These are phyloP conservation scores for Prinia subflava DNA, from an alignment of 2,113 vertebrate species.

Conservation along the genomic window DNA sequence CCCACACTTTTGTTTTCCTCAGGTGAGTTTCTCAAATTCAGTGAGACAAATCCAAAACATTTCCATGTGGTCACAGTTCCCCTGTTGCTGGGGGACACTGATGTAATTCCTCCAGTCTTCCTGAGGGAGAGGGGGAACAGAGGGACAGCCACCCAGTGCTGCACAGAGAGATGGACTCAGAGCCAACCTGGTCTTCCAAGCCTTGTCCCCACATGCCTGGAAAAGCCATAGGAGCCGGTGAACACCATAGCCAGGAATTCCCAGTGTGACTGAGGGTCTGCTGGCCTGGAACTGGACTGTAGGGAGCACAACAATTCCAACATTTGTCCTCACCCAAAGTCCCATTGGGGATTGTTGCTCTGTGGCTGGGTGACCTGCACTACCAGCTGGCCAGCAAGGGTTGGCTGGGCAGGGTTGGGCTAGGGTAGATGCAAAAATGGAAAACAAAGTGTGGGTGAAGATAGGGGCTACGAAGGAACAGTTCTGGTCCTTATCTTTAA, in stretches of 20 bases:
- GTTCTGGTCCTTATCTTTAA: background rate
- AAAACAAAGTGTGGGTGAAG: background rate
- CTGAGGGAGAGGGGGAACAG: background rate
- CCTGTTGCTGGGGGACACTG: background rate
- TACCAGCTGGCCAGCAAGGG: background rate
- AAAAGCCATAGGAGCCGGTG: background rate
- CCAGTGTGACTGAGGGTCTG: background rate
- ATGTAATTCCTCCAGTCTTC: background rate
- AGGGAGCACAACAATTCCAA: background rate
- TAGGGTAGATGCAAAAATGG: background rate
- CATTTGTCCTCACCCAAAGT: background rate
- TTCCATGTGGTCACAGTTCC: rapidly evolving
- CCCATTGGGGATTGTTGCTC: background rate
- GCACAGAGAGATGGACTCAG: background rate
- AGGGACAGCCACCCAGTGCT: background rate
- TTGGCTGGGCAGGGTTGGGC: background rate
- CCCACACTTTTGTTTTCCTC: background rate
- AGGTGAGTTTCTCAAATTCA: background rate
- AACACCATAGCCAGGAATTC: background rate
- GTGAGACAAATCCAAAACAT: background rate
- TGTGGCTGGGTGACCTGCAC: background rate
- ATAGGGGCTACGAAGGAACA: background rate
- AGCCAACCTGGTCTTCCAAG: background rate
- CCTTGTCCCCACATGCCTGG: background rate
- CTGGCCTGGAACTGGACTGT: background rate